Conservation (phyloP, 2,113 vertebrate genomes). For the Vombatus ursinus region DNA sequence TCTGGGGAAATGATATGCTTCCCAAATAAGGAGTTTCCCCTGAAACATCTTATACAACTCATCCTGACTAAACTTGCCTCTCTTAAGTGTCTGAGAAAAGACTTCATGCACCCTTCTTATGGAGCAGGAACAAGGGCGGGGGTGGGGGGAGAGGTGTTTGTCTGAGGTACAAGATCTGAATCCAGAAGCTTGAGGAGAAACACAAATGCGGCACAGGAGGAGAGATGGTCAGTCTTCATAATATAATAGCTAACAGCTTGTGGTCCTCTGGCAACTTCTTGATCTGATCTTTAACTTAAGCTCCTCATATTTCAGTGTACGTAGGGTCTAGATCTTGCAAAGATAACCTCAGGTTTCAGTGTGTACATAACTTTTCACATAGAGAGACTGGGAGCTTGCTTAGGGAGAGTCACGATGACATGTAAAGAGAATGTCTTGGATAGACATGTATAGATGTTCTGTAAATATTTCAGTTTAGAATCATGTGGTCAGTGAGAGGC, state of each 20-base stretch:
- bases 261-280: not conserved
- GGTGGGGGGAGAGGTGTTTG: not conserved
- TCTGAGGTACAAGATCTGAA: not conserved
- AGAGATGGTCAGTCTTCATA: not conserved
- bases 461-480: too few species aligned
- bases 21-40: not conserved
- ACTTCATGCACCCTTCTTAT: not conserved
- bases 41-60: not conserved
- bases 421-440: too few species aligned
- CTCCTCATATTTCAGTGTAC: not conserved
- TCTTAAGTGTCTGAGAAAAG: not conserved
- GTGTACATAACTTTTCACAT: not conserved
- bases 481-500: too few species aligned
- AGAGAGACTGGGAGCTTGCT: not conserved
- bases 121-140: not conserved
- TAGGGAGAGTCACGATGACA: not conserved
- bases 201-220: not conserved
- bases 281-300: not conserved
- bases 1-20: not conserved
- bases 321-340: not conserved
- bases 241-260: not conserved
- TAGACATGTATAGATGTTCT: too few species aligned
- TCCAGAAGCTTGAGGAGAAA: not conserved
- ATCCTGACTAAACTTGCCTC: not conserved
- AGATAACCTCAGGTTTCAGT: too few species aligned